Conservation (phyloP, 1,140 invertebrate species). For the Bombyx mandarina region DNA sequence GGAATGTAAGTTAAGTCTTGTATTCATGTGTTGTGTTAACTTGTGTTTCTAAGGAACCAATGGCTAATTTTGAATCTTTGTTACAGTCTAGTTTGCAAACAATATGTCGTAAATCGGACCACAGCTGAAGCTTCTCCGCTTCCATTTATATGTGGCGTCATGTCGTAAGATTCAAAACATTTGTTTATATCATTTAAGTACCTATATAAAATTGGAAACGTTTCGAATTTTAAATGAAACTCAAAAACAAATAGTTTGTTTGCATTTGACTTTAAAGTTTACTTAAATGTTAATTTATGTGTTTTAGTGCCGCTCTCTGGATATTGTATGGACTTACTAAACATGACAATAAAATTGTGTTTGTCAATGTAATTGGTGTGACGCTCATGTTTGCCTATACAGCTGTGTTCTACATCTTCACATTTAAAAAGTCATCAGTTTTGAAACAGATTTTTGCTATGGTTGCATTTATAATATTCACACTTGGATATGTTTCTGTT, state of each 20-base stretch:
- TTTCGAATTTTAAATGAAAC: no score
- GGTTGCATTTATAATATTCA: conserved; percentile 40
- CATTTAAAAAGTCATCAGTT: conserved; percentile 71
- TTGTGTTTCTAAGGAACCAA: conserved; percentile 4
- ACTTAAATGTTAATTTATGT: conserved; percentile 3
- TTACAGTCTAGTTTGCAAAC: conserved; percentile 78
- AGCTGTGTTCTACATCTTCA: conserved; percentile 75
- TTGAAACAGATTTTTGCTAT: conserved; percentile 63
- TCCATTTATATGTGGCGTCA: conserved; percentile 82
- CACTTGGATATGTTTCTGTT: conserved; percentile 60
- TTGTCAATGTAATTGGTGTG: conserved; percentile 80
- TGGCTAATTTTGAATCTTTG: background rate
- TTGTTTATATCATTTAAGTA: conserved; percentile 17
- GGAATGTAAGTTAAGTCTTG: conserved; percentile 38
- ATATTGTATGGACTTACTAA: conserved; percentile 78
- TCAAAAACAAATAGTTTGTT: no score
- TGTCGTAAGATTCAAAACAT: conserved; percentile 74
- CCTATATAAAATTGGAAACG: background rate
- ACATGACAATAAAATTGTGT: conserved; percentile 75
- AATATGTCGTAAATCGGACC: conserved; percentile 76
- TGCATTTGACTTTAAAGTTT: conserved; percentile 1
- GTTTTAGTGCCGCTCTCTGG: conserved; percentile 77
- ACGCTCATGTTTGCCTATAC: conserved; percentile 76
- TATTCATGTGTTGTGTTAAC: conserved; percentile 5
- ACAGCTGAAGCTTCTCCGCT: conserved; percentile 80